Base-by-base conservation (phyloP, 2,888 invertebrate genomes). In the Amiota minor region DNA sequence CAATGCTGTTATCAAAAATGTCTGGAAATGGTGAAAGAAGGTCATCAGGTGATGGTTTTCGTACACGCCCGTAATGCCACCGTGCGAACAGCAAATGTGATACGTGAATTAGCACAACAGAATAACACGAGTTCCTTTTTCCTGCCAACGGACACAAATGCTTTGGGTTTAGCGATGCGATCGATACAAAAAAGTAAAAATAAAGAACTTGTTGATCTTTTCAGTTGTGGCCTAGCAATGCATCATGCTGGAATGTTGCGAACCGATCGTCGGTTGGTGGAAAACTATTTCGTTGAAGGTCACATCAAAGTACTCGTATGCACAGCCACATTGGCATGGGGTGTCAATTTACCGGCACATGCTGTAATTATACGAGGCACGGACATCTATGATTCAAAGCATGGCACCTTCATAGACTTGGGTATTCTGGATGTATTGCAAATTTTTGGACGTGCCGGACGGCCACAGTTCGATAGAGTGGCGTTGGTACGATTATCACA, bases 311-410 rank as follows among this genome's bases (percentile, higher is more conserved):
- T 96, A 0, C 91, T 99, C 1, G 96, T 98, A 10, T 99, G 99
- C 88, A 99, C 99, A 0, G 96, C 99, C 0, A 99, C 99, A 0
- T 91, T 99, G 47, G 99, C 99, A 45, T 99, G 99, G 99, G 99
- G 99, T 81, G 99, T 99, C 8, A 99, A 99, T 91, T 92, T 99
- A 78, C 99, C 99, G 0, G 99, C 99, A 0, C 98, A 99, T 89
- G 98, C 97, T 47, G 99, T 99, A 77, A 93, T 99, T 68, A 90
- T 90, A 20, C 73, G 77, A 53, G 88, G 89, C 12, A 99, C 99
- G 10, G 97, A 98, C 89, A 95, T 99, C 78, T 99, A 99, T 89
- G 98, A 99, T 90, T 95, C 98, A 35, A 97, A 97, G 80, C 96
- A 95, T 86, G 98, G 99, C 3, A 92, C 95, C 0, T 98, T 97